A percentile compares a stretch with the other conserved stretches of the same genome.
phyloP scores from a whole-genome alignment of 2,888 invertebrate genomes.

The Caprella mutica region DNA sequence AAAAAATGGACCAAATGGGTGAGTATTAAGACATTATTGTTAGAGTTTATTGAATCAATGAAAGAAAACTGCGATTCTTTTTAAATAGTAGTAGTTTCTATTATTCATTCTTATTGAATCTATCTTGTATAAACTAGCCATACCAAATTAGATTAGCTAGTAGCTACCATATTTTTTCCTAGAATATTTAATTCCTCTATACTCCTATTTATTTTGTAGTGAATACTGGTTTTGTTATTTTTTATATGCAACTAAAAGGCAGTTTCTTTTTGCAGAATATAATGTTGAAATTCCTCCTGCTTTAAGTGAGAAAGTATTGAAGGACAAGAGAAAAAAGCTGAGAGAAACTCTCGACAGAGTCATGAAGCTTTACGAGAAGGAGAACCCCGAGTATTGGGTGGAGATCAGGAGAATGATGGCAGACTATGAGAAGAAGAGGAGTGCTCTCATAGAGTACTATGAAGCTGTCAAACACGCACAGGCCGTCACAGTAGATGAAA shows the following conservation, averaged over 20 bases:
- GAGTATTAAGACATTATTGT: slow-evolving; percentile 36
- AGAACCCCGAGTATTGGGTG: slow-evolving; percentile 86
- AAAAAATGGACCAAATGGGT: slow-evolving; percentile 98
- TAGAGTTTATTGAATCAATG: too few species aligned
- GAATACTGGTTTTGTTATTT: too few species aligned
- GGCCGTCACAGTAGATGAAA: slow-evolving; percentile 53
- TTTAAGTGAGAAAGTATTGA: slow-evolving; percentile 88
- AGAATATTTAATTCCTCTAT: too few species aligned
- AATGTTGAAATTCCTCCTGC: slow-evolving; percentile 90
- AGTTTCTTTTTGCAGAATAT: slow-evolving; percentile 55
- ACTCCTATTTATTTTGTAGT: too few species aligned
- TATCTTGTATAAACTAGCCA: too few species aligned
- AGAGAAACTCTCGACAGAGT: slow-evolving; percentile 90
- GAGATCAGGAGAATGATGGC: slow-evolving; percentile 80
- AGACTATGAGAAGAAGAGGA: slow-evolving; percentile 81
- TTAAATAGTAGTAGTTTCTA: too few species aligned
- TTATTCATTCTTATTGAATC: too few species aligned
- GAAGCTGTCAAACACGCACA: slow-evolving; percentile 93
- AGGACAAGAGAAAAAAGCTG: slow-evolving; percentile 90
- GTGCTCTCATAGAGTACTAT: slow-evolving; percentile 77
- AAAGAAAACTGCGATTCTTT: too few species aligned
- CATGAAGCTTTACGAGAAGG: slow-evolving; percentile 88
- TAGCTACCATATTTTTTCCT: too few species aligned
- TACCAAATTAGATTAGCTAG: too few species aligned
- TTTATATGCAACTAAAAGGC: too few species aligned